phyloP scores from a whole-genome alignment of 2,888 invertebrate genomes.

The Orthosia gracilis region DNA sequence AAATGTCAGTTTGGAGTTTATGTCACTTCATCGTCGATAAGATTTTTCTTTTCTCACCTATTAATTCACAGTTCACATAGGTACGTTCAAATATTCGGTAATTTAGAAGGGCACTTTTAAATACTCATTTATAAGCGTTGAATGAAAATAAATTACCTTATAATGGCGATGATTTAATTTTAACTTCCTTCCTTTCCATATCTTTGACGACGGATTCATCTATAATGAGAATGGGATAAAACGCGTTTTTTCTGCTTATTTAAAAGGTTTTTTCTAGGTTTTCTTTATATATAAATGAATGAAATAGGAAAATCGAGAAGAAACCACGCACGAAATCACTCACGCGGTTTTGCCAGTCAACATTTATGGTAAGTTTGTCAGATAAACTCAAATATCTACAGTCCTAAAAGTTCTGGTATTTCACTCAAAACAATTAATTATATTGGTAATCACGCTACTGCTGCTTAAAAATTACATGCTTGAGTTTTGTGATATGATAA shows the following conservation, averaged over 20 bases:
- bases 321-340: background rate
- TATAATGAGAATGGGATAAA: constrained; percentile 42
- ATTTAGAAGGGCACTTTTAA: constrained; percentile 62
- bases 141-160: constrained; percentile 62
- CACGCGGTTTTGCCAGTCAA: too few relatives aligned
- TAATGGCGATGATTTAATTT: constrained; percentile 61
- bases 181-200: constrained; percentile 53
- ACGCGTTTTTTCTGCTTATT: constrained; percentile 11
- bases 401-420: too few relatives aligned
- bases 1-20: too few relatives aligned
- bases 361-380: too few relatives aligned
- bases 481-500: too few relatives aligned
- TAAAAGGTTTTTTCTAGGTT: background rate
- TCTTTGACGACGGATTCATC: constrained; percentile 60
- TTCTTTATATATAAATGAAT: background rate
- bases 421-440: too few relatives aligned
- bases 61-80: constrained; percentile 14
- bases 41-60: background rate
- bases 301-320: too few relatives aligned
- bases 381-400: too few relatives aligned
- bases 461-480: too few relatives aligned
- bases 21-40: too few relatives aligned
- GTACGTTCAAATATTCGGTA: constrained; percentile 43
- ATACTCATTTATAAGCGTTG: constrained; percentile 54
- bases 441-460: too few relatives aligned